Evolutionary conservation across 37 sponge, comb jelly and placozoan species (phyloP).

Genomic region (Chondrilla cf. caribensis): DNA sequence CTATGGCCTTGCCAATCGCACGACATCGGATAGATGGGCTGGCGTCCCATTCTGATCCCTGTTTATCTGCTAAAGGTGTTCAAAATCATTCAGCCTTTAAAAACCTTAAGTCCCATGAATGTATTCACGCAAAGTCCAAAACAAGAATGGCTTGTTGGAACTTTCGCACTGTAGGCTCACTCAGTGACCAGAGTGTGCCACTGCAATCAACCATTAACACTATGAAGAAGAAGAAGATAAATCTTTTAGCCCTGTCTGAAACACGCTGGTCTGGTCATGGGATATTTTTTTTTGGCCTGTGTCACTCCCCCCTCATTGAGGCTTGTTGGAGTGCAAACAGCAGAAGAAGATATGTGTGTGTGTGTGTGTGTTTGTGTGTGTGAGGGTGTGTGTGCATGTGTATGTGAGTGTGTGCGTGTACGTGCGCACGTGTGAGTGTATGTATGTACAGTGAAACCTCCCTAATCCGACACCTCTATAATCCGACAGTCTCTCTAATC

Average conservation of each 20-base stretch:
- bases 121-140: not conserved
- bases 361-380: too few species aligned
- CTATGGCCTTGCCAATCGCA: constrained; percentile 17
- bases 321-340: too few species aligned
- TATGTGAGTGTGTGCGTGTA: too few species aligned
- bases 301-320: too few species aligned
- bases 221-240: not conserved
- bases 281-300: not conserved
- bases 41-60: constrained; percentile 10
- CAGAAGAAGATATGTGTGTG: too few species aligned
- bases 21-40: constrained; percentile 5
- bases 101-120: constrained; percentile 4
- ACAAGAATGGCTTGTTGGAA: constrained; percentile 7
- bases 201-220: not conserved
- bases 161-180: not conserved
- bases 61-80: not conserved
- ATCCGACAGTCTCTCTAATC: too few species aligned
- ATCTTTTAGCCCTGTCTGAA: not conserved
- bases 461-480: too few species aligned
- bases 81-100: constrained; percentile 5
- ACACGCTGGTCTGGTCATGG: constrained; percentile 14
- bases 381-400: too few species aligned
- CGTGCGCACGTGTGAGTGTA: too few species aligned
- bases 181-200: not conserved
- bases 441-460: too few species aligned